These are phyloP conservation scores for Pipa parva DNA, from an alignment of 2,113 vertebrate species.

Conservation along the genomic window DNA sequence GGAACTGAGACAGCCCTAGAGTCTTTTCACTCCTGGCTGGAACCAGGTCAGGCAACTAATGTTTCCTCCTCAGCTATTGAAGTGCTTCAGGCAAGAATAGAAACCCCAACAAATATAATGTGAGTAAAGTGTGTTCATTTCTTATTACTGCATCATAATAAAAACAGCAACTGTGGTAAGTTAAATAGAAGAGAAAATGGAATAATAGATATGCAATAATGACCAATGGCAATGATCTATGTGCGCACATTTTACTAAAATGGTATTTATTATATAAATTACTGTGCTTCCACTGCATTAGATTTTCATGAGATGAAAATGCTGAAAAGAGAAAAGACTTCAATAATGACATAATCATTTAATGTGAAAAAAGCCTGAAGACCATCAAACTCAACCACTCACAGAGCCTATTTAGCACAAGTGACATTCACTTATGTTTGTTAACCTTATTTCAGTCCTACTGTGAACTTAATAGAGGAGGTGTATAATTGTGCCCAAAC, in stretches of 20 bases:
- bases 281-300: not conserved
- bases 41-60: conserved; percentile 66
- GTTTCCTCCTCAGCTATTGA: conserved; percentile 44
- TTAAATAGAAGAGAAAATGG: not conserved
- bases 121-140: conserved; percentile 44
- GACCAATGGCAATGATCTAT: not conserved
- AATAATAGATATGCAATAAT: not conserved
- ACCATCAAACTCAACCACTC: too few species aligned
- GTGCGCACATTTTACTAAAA: not conserved
- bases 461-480: too few species aligned
- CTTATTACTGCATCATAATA: conserved; percentile 34
- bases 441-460: too few species aligned
- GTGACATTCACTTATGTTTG: too few species aligned
- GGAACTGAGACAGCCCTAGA: conserved; percentile 48
- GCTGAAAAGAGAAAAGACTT: too few species aligned
- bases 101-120: conserved; percentile 46
- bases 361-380: too few species aligned
- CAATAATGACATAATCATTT: too few species aligned
- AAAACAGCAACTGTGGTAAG: not conserved
- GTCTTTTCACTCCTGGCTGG: conserved; percentile 64
- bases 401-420: too few species aligned
- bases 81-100: conserved; percentile 50
- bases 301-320: not conserved
- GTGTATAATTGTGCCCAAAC: too few species aligned
- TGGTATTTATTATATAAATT: not conserved